phyloP scores from a whole-genome alignment of 2,888 invertebrate species.

The Barypeithes pellucidus region DNA sequence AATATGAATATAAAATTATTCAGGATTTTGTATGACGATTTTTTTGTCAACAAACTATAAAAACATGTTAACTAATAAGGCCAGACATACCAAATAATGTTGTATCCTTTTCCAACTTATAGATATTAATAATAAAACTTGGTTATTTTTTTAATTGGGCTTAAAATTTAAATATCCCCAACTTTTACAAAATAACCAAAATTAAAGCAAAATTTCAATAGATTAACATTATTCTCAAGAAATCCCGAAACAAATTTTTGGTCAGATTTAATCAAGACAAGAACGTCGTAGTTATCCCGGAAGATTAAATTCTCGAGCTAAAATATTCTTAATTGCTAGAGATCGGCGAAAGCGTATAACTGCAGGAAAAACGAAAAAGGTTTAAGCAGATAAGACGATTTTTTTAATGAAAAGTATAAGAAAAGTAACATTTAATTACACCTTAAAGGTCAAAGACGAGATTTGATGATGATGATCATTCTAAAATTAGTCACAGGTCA shows the following conservation, averaged over 20 bases:
- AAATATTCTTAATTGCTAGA: conserved; percentile 13
- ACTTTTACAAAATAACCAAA: background rate
- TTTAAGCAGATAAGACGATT: background rate
- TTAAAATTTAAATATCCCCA: too few relatives aligned
- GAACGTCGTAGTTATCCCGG: background rate
- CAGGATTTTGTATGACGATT: too few relatives aligned
- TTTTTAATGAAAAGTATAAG: background rate
- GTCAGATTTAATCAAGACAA: conserved; percentile 12
- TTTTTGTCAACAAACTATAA: too few relatives aligned
- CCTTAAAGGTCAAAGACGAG: background rate
- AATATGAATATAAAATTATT: too few relatives aligned
- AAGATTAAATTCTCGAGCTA: background rate
- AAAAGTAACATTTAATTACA: background rate
- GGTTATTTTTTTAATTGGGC: too few relatives aligned
- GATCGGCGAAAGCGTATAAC: conserved; percentile 1
- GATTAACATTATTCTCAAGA: conserved; percentile 1
- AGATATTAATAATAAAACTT: too few relatives aligned
- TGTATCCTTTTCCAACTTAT: too few relatives aligned
- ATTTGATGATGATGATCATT: background rate
- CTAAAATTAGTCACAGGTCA: too few relatives aligned
- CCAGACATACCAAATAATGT: too few relatives aligned
- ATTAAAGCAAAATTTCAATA: background rate
- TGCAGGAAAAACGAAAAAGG: background rate
- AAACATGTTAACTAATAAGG: too few relatives aligned
- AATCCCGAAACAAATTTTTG: conserved; percentile 11